These are phyloP conservation scores for Enoplosus armatus DNA, from an alignment of 2,797 vertebrate genomes.

Conservation along the genomic window DNA sequence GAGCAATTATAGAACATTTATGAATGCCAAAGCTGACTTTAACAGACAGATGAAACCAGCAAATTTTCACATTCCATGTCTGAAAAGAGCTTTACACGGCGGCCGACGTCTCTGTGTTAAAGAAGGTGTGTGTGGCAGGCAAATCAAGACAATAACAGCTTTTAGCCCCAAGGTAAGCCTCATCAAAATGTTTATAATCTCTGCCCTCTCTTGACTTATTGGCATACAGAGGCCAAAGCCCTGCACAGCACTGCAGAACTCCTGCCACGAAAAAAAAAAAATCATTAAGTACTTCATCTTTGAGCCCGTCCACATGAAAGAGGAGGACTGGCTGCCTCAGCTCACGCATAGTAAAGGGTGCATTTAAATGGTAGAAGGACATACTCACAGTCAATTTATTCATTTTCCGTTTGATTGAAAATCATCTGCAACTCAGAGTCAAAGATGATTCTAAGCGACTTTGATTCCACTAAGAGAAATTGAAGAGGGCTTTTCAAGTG, in stretches of 20 bases:
- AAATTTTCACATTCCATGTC: background rate
- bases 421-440: slow-evolving; percentile 30
- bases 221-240: slow-evolving; percentile 25
- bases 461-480: slow-evolving; percentile 60
- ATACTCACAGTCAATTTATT: slow-evolving; percentile 33
- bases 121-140: slow-evolving; percentile 21
- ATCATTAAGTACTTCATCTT: slow-evolving; percentile 26
- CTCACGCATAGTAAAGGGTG: slow-evolving; percentile 34
- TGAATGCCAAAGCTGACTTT: slow-evolving; percentile 6
- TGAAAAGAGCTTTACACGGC: slow-evolving; percentile 16
- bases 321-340: slow-evolving; percentile 9
- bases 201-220: slow-evolving; percentile 25
- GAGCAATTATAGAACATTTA: too few relatives aligned
- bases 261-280: slow-evolving; percentile 21
- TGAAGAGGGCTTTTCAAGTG: slow-evolving; percentile 58
- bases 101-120: too few relatives aligned
- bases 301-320: slow-evolving; percentile 36
- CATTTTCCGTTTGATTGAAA: slow-evolving; percentile 44
- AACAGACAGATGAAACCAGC: slow-evolving; percentile 16
- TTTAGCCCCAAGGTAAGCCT: slow-evolving; percentile 15
- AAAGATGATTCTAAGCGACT: slow-evolving; percentile 45
- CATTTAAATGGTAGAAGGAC: slow-evolving; percentile 47
- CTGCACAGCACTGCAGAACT: slow-evolving; percentile 26
- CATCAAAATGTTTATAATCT: slow-evolving; percentile 36
- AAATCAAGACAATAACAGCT: too few relatives aligned